Percentiles rank a stretch among this genome's conserved stretches.
Conservation (phyloP, 2,888 invertebrate genomes). For the Patella ulyssiponensis region DNA sequence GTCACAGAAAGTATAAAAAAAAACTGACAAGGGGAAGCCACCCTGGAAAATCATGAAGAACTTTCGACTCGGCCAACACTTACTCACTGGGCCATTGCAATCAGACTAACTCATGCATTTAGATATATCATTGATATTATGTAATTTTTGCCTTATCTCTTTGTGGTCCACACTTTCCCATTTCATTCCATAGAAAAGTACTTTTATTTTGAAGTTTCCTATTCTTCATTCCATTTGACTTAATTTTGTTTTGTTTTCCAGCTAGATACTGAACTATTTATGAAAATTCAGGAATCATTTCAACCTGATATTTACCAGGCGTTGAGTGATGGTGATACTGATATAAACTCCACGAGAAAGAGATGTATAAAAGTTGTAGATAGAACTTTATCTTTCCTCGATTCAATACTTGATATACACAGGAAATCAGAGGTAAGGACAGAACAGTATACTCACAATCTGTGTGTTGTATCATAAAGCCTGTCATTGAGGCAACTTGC, state of each 20-base stretch:
- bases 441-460: too few species aligned
- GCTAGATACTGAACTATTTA: slow-evolving; percentile 75
- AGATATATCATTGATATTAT: too few species aligned
- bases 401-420: slow-evolving; percentile 80
- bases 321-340: slow-evolving; percentile 84
- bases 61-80: too few species aligned
- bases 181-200: not conserved
- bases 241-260: slow-evolving; percentile 61
- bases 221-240: not conserved
- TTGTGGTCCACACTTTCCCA: too few species aligned
- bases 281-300: slow-evolving; percentile 83
- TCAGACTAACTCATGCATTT: too few species aligned
- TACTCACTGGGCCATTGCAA: too few species aligned
- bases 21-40: too few species aligned
- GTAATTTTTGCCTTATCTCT: too few species aligned
- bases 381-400: slow-evolving; percentile 80
- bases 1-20: too few species aligned
- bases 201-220: not conserved
- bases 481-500: too few species aligned
- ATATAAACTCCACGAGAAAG: slow-evolving; percentile 80
- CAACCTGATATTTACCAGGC: slow-evolving; percentile 87
- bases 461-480: too few species aligned
- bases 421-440: slow-evolving; percentile 75
- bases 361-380: slow-evolving; percentile 81
- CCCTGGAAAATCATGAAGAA: too few species aligned